A percentile compares a stretch with the other conserved stretches of the same genome.
Evolutionary conservation across 2,888 invertebrate species (phyloP).

Genomic region (Agrochola macilenta): DNA sequence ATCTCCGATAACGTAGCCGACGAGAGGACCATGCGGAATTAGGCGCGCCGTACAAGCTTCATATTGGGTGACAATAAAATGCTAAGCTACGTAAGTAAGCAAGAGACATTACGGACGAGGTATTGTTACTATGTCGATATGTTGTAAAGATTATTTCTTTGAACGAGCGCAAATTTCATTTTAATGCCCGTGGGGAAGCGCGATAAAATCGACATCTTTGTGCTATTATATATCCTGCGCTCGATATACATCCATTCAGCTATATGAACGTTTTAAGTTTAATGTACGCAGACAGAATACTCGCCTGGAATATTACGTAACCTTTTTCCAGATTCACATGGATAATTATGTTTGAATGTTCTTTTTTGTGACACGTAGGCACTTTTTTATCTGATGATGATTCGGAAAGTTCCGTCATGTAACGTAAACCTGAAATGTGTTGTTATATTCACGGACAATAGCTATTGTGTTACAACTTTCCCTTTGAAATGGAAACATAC

Average conservation of each 20-base stretch:
- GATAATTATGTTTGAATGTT: slow-evolving; percentile 45
- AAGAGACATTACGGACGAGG: slow-evolving; percentile 47
- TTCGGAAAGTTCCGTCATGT: slow-evolving; percentile 32
- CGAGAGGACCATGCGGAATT: slow-evolving; percentile 82
- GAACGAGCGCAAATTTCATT: slow-evolving; percentile 74
- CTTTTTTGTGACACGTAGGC: slow-evolving; percentile 45
- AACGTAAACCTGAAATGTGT: slow-evolving; percentile 45
- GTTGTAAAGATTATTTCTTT: slow-evolving; percentile 63
- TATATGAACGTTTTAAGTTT: slow-evolving; percentile 65
- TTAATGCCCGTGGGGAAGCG: slow-evolving; percentile 67
- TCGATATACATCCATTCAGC: slow-evolving; percentile 72
- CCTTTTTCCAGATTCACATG: slow-evolving; percentile 32
- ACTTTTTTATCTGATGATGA: slow-evolving; percentile 33
- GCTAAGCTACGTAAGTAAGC: slow-evolving; percentile 61
- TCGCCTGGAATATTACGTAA: slow-evolving; percentile 29
- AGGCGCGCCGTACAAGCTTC: slow-evolving; percentile 66
- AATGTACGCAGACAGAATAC: slow-evolving; percentile 42
- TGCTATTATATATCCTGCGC: slow-evolving; percentile 48
- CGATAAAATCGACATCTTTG: slow-evolving; percentile 72
- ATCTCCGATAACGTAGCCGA: slow-evolving; percentile 83
- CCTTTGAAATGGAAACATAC: slow-evolving; percentile 37
- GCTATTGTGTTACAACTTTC: slow-evolving; percentile 43
- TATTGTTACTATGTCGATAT: slow-evolving; percentile 55
- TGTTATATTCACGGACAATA: slow-evolving; percentile 40
- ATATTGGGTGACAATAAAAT: slow-evolving; percentile 75